Conservation (phyloP, 2,888 invertebrate species). For the Caenorhabditis sp. region DNA sequence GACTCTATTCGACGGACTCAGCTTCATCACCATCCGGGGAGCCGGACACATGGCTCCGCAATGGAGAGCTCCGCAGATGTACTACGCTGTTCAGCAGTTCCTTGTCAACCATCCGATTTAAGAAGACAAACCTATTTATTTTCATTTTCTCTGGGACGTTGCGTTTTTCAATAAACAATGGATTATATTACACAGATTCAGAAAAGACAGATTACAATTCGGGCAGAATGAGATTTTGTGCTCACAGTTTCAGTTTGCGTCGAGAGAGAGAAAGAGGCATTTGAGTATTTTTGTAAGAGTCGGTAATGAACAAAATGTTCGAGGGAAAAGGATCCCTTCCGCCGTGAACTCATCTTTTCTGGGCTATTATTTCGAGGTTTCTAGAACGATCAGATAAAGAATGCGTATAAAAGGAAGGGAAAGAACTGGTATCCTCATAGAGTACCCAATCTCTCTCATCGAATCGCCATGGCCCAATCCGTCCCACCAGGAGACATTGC, state of each 20-base stretch:
- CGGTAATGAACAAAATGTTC: no score
- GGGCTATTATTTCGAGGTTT: no score
- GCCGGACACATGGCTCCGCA: constrained; percentile 78
- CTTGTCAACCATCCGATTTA: constrained; percentile 77
- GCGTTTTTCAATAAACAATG: background rate
- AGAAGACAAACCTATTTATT: constrained; percentile 18
- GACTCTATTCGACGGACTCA: constrained; percentile 77
- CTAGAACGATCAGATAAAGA: no score
- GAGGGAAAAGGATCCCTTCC: no score
- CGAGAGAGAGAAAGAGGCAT: no score
- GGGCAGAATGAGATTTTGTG: no score
- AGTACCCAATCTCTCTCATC: background rate
- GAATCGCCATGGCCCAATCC: background rate
- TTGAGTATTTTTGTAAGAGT: no score
- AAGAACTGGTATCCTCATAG: background rate
- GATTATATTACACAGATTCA: no score
- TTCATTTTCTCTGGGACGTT: constrained; percentile 8
- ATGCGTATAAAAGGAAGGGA: background rate
- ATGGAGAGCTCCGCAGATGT: constrained; percentile 77
- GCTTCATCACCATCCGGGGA: constrained; percentile 69
- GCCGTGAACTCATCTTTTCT: background rate
- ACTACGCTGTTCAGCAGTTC: constrained; percentile 78
- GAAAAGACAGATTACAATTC: no score
- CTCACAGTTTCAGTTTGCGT: no score
- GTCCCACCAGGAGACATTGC: background rate